phyloP scores from a whole-genome alignment of 1,140 invertebrate species.

The Anadara kagoshimensis region DNA sequence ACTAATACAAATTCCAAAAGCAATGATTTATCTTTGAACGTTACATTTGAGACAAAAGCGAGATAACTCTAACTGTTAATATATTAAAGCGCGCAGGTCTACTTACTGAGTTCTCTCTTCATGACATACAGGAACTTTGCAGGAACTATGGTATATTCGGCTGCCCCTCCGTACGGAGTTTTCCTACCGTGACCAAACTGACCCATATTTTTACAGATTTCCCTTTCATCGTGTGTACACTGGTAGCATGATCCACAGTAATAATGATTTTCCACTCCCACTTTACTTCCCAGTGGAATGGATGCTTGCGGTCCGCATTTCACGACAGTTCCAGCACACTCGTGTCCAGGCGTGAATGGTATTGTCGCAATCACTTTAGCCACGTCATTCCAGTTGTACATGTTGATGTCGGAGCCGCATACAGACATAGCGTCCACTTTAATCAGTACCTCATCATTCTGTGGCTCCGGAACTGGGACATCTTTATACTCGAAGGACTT shows the following conservation, averaged over 20 bases:
- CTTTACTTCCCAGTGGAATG: conserved; percentile 53
- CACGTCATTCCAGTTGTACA: conserved; percentile 67
- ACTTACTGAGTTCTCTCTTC: conserved; percentile 58
- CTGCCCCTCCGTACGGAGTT: conserved; percentile 65
- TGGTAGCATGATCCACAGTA: conserved; percentile 67
- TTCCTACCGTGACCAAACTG: conserved; percentile 69
- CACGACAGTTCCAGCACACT: conserved; percentile 67
- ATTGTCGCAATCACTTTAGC: conserved; percentile 64
- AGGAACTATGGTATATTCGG: conserved; percentile 66
- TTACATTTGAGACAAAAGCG: neutral
- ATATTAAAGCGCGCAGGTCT: no score
- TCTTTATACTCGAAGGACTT: conserved; percentile 60
- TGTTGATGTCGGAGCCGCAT: conserved; percentile 66
- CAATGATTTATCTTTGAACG: no score
- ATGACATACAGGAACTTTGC: conserved; percentile 61
- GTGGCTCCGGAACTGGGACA: conserved; percentile 60
- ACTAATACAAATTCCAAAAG: no score
- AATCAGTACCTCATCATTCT: conserved; percentile 62
- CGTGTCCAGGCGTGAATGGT: conserved; percentile 68
- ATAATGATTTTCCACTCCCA: conserved; percentile 69
- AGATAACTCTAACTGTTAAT: neutral
- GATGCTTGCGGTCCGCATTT: conserved; percentile 62
- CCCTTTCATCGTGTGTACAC: conserved; percentile 58
- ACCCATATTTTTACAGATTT: conserved; percentile 67
- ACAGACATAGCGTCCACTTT: conserved; percentile 64